Evolutionary conservation across 2,888 invertebrate genomes (phyloP).

Genomic region (Caradrina kadenii): DNA sequence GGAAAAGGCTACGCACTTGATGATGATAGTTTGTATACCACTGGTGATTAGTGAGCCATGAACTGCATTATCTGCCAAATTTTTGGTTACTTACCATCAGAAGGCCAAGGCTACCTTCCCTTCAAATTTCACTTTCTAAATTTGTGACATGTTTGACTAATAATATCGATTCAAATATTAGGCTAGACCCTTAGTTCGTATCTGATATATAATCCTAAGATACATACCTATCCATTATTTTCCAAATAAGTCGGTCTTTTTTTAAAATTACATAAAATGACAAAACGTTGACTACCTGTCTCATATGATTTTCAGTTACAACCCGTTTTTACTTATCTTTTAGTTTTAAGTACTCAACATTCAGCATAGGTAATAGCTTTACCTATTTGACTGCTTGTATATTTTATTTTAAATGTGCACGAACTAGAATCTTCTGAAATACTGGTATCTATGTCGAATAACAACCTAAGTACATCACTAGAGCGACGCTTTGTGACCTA

Average conservation of each 20-base stretch:
- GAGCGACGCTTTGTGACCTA: slow-evolving; percentile 44
- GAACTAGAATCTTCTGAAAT: background rate
- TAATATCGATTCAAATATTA: background rate
- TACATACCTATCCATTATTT: background rate
- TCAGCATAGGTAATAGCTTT: no score
- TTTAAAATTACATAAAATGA: no score
- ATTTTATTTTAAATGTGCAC: background rate
- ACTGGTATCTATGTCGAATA: slow-evolving; percentile 12
- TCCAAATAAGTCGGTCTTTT: no score
- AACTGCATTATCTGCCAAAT: background rate
- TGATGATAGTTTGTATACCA: slow-evolving; percentile 16
- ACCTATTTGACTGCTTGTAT: background rate
- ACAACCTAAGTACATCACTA: slow-evolving; percentile 22
- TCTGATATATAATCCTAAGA: background rate
- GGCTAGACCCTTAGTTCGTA: background rate
- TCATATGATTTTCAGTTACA: background rate
- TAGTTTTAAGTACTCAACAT: background rate
- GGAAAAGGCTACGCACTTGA: no score
- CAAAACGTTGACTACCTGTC: background rate
- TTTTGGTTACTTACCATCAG: background rate
- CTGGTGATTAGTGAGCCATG: slow-evolving; percentile 4
- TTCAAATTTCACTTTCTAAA: background rate
- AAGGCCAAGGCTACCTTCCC: background rate
- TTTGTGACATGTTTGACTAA: background rate
- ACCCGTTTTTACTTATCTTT: background rate